Conservation (phyloP, 2,113 vertebrate genomes). For the Paratilapia polleni region DNA sequence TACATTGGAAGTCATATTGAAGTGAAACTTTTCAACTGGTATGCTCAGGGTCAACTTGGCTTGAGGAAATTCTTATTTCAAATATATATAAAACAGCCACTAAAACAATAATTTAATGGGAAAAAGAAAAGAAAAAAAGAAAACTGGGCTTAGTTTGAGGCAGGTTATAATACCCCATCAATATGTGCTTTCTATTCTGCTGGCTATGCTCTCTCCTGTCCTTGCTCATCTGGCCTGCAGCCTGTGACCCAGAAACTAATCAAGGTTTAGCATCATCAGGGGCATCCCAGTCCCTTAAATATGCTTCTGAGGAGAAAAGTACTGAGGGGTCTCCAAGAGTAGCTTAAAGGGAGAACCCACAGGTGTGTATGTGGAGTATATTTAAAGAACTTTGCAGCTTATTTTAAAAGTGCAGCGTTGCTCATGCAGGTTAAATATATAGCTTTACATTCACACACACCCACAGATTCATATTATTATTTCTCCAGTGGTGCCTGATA, state of each 20-base stretch:
- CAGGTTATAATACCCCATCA: background rate
- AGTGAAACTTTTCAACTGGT: background rate
- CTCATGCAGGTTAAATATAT: background rate
- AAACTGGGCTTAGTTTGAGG: too few relatives aligned
- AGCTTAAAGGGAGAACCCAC: background rate
- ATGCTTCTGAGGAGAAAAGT: background rate
- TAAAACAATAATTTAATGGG: background rate
- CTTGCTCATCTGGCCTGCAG: background rate
- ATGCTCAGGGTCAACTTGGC: background rate
- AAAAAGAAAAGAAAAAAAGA: background rate
- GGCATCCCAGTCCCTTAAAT: background rate
- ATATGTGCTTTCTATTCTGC: background rate
- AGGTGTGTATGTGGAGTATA: background rate
- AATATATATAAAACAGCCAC: background rate
- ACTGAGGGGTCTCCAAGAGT: background rate
- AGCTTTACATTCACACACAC: background rate
- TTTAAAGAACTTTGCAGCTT: background rate
- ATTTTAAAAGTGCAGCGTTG: background rate
- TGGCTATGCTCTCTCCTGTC: background rate
- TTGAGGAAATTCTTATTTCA: background rate
- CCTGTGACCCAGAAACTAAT: background rate
- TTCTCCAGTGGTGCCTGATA: background rate
- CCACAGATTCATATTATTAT: background rate
- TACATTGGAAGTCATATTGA: background rate
- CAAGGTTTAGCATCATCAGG: background rate